A percentile compares a stretch with the other conserved stretches of the same genome.
These are phyloP conservation scores for Cyanistes caeruleus DNA, from an alignment of 2,113 vertebrate genomes.

Conservation along the genomic window DNA sequence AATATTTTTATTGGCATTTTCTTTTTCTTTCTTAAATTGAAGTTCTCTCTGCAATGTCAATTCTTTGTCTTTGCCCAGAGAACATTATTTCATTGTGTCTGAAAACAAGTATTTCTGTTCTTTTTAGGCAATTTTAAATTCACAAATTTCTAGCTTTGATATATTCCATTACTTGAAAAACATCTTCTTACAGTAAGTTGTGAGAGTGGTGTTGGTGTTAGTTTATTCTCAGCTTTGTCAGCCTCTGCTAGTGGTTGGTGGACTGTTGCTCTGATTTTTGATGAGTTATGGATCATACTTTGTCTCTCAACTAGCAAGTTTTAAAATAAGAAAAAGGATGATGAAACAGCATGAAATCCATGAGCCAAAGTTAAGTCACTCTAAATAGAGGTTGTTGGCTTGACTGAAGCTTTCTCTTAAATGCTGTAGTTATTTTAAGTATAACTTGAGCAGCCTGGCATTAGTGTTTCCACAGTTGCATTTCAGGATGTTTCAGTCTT, in stretches of 20 bases:
- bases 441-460: not conserved
- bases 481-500: not conserved
- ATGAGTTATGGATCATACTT: not conserved
- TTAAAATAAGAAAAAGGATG: not conserved
- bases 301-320: not conserved
- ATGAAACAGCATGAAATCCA: not conserved
- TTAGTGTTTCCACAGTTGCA: not conserved
- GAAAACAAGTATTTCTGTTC: not conserved
- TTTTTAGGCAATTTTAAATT: not conserved
- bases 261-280: not conserved
- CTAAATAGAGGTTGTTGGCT: not conserved
- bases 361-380: not conserved
- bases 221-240: not conserved
- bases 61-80: not conserved
- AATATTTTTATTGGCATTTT: not conserved
- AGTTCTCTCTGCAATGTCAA: accelerated
- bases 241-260: not conserved
- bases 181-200: not conserved
- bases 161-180: not conserved
- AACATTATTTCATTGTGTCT: not conserved
- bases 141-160: not conserved
- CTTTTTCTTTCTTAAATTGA: not conserved
- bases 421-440: not conserved
- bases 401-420: not conserved
- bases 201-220: not conserved